Evolutionary conservation across 1,140 invertebrate genomes (phyloP), one percentile per base, ranked within the genome.

Genomic region (Zaprionus gabonicus): DNA sequence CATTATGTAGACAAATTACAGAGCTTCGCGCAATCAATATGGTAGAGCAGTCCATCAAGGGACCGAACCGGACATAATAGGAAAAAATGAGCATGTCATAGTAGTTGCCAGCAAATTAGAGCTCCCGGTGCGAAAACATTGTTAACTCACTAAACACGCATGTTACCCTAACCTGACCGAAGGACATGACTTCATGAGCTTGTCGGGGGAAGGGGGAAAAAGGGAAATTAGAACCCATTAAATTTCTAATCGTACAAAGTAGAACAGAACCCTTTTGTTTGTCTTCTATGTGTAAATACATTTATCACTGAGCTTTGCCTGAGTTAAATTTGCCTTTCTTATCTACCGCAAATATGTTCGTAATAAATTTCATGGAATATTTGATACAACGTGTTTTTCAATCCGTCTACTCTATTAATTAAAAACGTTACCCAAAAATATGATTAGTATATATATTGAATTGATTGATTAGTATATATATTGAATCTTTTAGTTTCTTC

Each of bases 1-100:
- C 77, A 62, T 80, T 71, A 57, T 55, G 46, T 58, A 66, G 66
- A 80, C 69, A 56, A 76, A 67, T 68, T 79, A 62, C 49, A 71
- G 31, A 71, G 70, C 72, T 70, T 31, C 23, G 34, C n/a, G 3
- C 15, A 13, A 25, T n/a, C 46, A 36, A 55, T 65, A 36, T n/a
- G 20, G 13, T 17, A 6, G 27, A n/a, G 23, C 10, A 51, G 49
- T 34, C 34, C 20, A 59, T 23, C 57, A 34, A 38, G 31, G 12
- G 6, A 53, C 28, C 27, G n/a, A 46, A 17, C 44, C 23, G 34
- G 38, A 31, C 44, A 53, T 34, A 31, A 38, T 36, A 25, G 60
- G 41, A 31, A 25, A 51, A 56, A 64, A 27, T 51, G 36, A 70
- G 72, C 57, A 27, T 46, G 57, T 34, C 66, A 64, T 31, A 64